Evolutionary conservation across 2,888 invertebrate species (phyloP).

Genomic region (Acanthopleura granulata): DNA sequence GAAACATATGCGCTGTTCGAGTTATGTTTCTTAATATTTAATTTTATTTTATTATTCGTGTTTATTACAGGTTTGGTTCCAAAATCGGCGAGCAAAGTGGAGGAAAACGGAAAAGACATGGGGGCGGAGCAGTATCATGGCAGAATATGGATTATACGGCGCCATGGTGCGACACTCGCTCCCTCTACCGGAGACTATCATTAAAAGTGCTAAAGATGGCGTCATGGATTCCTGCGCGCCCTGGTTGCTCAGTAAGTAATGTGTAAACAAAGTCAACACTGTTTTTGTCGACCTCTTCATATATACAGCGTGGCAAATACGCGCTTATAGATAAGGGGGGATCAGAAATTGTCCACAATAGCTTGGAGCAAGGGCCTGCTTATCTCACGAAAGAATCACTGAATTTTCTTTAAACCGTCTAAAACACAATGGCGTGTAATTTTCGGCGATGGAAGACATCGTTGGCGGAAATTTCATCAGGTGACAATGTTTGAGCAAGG

Average conservation of each 20-base stretch:
- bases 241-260: conserved; percentile 93
- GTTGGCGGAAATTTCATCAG: no score
- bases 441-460: no score
- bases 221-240: conserved; percentile 90
- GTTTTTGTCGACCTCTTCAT: no score
- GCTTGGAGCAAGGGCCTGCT: no score
- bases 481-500: no score
- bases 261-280: no score
- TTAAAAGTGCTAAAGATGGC: conserved; percentile 93
- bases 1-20: no score
- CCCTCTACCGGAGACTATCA: conserved; percentile 97
- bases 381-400: no score
- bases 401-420: no score
- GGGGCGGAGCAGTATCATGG: conserved; percentile 99
- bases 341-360: neutral
- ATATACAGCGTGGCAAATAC: neutral
- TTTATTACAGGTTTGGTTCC: conserved; percentile 93
- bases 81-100: conserved; percentile 99
- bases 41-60: conserved; percentile 8
- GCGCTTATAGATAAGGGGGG: neutral
- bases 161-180: conserved; percentile 99
- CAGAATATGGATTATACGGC: conserved; percentile 98
- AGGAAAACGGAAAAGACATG: conserved; percentile 99
- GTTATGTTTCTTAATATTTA: neutral
- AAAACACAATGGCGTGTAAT: no score